phyloP scores from a whole-genome alignment of 1,140 invertebrate genomes.

The Amphibalanus amphitrite region DNA sequence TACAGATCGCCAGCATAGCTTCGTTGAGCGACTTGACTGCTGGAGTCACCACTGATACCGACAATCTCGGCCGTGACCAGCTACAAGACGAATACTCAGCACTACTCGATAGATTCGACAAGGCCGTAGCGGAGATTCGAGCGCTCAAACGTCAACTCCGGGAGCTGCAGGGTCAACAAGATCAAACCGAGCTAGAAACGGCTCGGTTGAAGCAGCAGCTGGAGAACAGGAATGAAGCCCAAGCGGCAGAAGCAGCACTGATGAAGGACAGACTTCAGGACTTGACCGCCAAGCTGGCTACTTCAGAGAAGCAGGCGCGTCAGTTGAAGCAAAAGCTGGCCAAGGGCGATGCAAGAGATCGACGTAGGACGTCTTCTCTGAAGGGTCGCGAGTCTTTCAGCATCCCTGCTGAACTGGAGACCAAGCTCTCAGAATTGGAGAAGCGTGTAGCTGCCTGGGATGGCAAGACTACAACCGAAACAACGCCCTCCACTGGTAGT shows the following conservation, averaged over 20 bases:
- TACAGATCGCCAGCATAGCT: conserved; percentile 26
- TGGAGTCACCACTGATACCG: conserved; percentile 52
- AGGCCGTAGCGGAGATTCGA: conserved; percentile 60
- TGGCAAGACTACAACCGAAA: conserved; percentile 30
- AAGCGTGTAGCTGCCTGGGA: conserved; percentile 40
- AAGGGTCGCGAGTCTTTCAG: conserved; percentile 55
- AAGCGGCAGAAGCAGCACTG: conserved; percentile 50
- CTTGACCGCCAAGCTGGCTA: conserved; percentile 55
- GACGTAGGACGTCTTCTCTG: conserved; percentile 56
- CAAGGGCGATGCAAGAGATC: conserved; percentile 55
- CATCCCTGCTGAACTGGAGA: conserved; percentile 60
- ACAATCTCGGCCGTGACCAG: conserved; percentile 51
- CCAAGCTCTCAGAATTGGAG: conserved; percentile 59
- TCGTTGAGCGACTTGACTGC: conserved; percentile 64
- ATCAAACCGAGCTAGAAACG: conserved; percentile 55
- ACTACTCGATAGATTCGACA: conserved; percentile 53
- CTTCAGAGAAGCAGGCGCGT: conserved; percentile 63
- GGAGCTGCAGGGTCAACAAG: conserved; percentile 57
- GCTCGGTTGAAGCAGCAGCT: conserved; percentile 52
- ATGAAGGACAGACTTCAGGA: conserved; percentile 71
- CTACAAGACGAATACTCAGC: conserved; percentile 62
- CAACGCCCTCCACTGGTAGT: background rate
- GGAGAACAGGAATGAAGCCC: conserved; percentile 43
- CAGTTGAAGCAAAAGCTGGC: conserved; percentile 57
- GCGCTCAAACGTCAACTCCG: conserved; percentile 60